phyloP scores from a whole-genome alignment of 2,797 vertebrate genomes.

The Centropyge bicolor region DNA sequence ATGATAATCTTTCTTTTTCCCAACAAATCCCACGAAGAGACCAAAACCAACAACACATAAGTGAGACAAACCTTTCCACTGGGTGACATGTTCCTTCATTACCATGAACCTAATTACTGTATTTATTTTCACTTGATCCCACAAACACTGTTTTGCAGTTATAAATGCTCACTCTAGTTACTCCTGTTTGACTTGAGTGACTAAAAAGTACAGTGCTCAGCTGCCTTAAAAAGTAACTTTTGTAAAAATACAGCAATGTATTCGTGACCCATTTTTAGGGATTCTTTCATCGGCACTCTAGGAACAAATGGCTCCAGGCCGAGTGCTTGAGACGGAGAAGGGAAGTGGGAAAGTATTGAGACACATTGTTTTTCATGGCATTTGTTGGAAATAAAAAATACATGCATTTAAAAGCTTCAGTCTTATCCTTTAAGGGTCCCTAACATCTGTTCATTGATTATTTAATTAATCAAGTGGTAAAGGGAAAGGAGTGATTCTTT shows the following conservation, averaged over 20 bases:
- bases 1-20: background rate
- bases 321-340: background rate
- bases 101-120: background rate
- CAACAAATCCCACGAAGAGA: background rate
- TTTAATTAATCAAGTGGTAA: background rate
- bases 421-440: background rate
- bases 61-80: background rate
- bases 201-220: background rate
- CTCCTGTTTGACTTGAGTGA: background rate
- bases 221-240: background rate
- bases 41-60: background rate
- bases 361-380: background rate
- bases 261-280: background rate
- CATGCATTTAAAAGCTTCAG: background rate
- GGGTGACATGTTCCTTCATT: background rate
- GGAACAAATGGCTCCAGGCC: background rate
- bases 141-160: slow-evolving; percentile 3
- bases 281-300: background rate
- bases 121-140: background rate
- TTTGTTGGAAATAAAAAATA: background rate
- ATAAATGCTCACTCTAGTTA: background rate
- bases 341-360: background rate
- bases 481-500: slow-evolving; percentile 57
- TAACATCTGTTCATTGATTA: background rate
- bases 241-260: background rate